A percentile compares a stretch with the other conserved stretches of the same genome.
Evolutionary conservation across 2,888 invertebrate genomes (phyloP).

Genomic region (Tetragnatha montana): DNA sequence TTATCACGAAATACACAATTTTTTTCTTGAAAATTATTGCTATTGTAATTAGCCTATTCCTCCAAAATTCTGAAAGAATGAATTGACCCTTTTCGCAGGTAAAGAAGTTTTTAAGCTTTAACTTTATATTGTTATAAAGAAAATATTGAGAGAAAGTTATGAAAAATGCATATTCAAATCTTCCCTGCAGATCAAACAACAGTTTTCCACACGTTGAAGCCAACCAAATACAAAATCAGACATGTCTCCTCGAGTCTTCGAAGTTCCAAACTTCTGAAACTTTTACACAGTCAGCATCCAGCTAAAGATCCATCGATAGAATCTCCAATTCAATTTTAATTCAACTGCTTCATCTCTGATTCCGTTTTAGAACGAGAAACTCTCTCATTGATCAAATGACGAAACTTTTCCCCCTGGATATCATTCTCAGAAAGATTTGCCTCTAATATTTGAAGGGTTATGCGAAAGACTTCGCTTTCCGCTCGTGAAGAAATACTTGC

Average conservation of each 20-base stretch:
- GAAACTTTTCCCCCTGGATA: background rate
- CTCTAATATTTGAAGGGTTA: background rate
- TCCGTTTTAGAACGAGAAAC: background rate
- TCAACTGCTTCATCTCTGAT: background rate
- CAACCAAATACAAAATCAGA: too few species aligned
- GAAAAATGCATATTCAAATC: too few species aligned
- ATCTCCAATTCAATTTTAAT: background rate
- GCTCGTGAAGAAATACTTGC: background rate
- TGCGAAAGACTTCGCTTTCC: background rate
- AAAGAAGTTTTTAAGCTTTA: background rate
- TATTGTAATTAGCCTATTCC: too few species aligned
- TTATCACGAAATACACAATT: too few species aligned
- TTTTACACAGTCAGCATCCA: background rate
- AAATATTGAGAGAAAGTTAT: too few species aligned
- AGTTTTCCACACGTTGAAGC: too few species aligned
- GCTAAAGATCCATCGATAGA: background rate
- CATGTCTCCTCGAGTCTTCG: too few species aligned
- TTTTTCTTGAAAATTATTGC: too few species aligned
- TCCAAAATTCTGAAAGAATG: too few species aligned
- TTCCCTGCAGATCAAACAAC: too few species aligned
- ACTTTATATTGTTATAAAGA: too few species aligned
- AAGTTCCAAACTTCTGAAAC: background rate
- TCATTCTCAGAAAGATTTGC: background rate
- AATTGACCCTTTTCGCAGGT: background rate
- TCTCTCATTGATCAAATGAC: background rate